A percentile compares a stretch with the other conserved stretches of the same genome.
Evolutionary conservation across 2,888 invertebrate genomes (phyloP).

Genomic region (Ligdia adustata): DNA sequence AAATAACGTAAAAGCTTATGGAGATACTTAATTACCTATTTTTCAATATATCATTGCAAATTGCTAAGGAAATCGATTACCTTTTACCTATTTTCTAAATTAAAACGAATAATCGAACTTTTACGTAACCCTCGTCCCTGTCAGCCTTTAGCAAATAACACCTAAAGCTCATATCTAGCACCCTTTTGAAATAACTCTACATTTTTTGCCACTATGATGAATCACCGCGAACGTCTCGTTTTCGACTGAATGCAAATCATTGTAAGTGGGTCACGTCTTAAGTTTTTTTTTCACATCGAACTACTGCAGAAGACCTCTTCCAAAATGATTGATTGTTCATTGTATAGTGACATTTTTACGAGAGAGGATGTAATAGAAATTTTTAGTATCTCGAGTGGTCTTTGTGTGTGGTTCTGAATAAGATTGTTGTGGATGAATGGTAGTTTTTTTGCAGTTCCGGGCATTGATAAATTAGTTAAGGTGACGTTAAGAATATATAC

Average conservation of each 20-base stretch:
- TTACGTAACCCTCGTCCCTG: no score
- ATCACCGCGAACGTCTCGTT: conserved; percentile 54
- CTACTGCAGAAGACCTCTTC: conserved; percentile 61
- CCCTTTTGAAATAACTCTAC: not conserved
- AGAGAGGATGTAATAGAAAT: conserved; percentile 64
- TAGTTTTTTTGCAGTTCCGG: conserved; percentile 72
- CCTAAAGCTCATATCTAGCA: no score
- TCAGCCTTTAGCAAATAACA: no score
- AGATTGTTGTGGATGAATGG: conserved; percentile 55
- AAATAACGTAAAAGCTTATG: no score
- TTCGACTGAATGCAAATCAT: conserved; percentile 76
- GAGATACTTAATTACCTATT: no score
- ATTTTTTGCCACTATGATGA: conserved; percentile 73
- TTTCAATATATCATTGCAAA: no score
- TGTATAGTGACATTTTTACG: conserved; percentile 73
- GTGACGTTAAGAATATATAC: conserved; percentile 33
- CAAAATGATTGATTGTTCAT: conserved; percentile 77
- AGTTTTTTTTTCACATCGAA: conserved; percentile 70
- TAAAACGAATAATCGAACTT: no score
- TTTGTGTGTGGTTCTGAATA: conserved; percentile 60
- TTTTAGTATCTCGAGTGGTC: conserved; percentile 62
- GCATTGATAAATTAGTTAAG: conserved; percentile 66
- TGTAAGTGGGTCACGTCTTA: conserved; percentile 73
- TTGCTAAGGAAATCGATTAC: no score
- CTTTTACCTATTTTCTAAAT: no score